Evolutionary conservation across 2,888 invertebrate species (phyloP).

Genomic region (Sarcophaga carnaria): DNA sequence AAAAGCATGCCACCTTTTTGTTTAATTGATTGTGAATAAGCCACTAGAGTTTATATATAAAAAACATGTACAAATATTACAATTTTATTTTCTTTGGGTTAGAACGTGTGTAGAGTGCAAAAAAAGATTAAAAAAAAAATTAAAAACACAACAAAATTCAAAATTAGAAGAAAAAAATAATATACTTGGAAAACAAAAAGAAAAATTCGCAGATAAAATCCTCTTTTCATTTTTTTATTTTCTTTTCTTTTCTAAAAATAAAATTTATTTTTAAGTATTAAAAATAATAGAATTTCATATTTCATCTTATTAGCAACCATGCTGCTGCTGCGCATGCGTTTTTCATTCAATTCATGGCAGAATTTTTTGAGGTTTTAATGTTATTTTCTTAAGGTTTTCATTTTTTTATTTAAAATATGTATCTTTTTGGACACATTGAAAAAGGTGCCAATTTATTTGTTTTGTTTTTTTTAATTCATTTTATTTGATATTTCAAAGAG

Average conservation of each 20-base stretch:
- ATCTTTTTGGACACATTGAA: conserved; percentile 55
- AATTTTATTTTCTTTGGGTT: not conserved
- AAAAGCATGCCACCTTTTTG: too few relatives aligned
- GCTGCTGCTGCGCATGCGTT: conserved; percentile 61
- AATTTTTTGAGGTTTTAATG: conserved; percentile 32
- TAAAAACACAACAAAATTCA: conserved; percentile 16
- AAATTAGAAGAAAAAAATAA: conserved; percentile 13
- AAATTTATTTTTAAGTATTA: not conserved
- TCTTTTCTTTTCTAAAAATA: conserved; percentile 26
- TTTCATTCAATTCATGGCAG: conserved; percentile 26
- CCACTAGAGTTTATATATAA: not conserved
- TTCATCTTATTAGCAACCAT: conserved; percentile 51
- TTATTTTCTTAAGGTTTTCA: conserved; percentile 22
- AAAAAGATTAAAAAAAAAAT: conserved; percentile 44
- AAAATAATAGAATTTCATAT: conserved; percentile 17
- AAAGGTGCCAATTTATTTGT: conserved; percentile 56
- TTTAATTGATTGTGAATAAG: not conserved
- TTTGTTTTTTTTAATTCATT: not conserved
- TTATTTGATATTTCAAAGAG: conserved; percentile 43
- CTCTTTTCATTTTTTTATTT: not conserved
- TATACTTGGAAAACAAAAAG: conserved; percentile 26
- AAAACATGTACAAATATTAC: conserved; percentile 2
- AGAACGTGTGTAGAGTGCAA: conserved; percentile 65
- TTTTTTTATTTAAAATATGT: conserved; percentile 18
- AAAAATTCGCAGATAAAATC: not conserved